A percentile compares a stretch with the other conserved stretches of the same genome.
These are phyloP conservation scores for Argya squamiceps DNA, from an alignment of 2,797 vertebrate species.

Conservation along the genomic window DNA sequence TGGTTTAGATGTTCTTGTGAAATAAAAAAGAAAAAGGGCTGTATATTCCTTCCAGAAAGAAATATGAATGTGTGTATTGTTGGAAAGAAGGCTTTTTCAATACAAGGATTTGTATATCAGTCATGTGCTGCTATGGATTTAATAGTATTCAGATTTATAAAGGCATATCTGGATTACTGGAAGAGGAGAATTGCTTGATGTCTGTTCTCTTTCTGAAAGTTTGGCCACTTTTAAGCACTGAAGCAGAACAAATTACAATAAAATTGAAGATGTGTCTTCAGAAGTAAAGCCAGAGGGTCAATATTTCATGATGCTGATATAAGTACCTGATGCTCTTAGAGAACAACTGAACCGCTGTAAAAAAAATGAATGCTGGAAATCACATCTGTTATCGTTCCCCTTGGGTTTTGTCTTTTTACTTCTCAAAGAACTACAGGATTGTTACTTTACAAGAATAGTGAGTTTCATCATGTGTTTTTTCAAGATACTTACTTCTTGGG, in stretches of 20 bases:
- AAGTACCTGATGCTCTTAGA: slow-evolving; percentile 8
- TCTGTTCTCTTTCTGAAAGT: not conserved
- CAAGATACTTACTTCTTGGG: not conserved
- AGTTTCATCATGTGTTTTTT: not conserved
- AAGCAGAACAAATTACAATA: slow-evolving; percentile 25
- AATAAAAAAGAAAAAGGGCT: slow-evolving; percentile 51
- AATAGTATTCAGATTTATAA: slow-evolving; percentile 32
- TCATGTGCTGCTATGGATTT: slow-evolving; percentile 41
- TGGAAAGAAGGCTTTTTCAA: slow-evolving; percentile 37
- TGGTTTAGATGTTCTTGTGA: slow-evolving; percentile 43
- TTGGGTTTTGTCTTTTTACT: not conserved
- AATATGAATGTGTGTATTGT: slow-evolving; percentile 58
- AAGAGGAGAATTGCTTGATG: not conserved
- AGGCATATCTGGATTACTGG: slow-evolving; percentile 28
- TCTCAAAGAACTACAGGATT: not conserved
- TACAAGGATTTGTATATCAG: slow-evolving; percentile 36
- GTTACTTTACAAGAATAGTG: not conserved
- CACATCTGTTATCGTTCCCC: not conserved
- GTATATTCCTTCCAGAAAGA: slow-evolving; percentile 56
- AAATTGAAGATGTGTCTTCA: slow-evolving; percentile 25
- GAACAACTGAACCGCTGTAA: slow-evolving; percentile 10
- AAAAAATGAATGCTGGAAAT: slow-evolving; percentile 18
- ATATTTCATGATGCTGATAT: slow-evolving; percentile 5
- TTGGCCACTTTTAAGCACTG: not conserved
- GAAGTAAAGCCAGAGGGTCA: slow-evolving; percentile 21